phyloP scores from a whole-genome alignment of 2,797 vertebrate genomes.

The Serranus cabrilla region DNA sequence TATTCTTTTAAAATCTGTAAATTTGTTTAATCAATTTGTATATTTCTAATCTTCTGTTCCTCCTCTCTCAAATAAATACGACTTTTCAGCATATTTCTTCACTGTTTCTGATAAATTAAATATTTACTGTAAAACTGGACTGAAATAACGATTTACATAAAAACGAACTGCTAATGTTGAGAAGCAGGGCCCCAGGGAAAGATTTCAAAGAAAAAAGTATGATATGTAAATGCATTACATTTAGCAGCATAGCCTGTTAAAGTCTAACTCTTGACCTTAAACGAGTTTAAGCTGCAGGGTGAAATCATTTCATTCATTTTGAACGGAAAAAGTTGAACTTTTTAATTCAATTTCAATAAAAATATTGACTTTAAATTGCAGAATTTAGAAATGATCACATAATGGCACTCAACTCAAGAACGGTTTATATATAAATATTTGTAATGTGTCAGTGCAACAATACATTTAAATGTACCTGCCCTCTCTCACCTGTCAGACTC shows the following conservation, averaged over 20 bases:
- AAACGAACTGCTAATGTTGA: background rate
- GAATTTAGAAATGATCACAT: too few species aligned
- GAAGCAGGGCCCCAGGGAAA: background rate
- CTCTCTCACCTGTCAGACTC: constrained; percentile 37
- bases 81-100: too few species aligned
- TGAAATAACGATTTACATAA: background rate
- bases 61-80: too few species aligned
- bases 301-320: background rate
- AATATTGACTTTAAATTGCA: too few species aligned
- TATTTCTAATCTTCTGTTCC: too few species aligned
- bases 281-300: background rate
- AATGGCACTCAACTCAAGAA: background rate
- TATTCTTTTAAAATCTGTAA: too few species aligned
- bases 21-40: too few species aligned
- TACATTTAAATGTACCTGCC: background rate
- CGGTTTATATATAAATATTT: background rate
- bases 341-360: background rate
- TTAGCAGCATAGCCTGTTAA: background rate
- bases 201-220: background rate
- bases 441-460: background rate
- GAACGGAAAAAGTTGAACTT: background rate
- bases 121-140: background rate
- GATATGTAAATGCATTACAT: constrained; percentile 1
- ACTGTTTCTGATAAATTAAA: background rate
- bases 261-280: background rate